Evolutionary conservation across 2,113 vertebrate genomes (phyloP), one percentile per base, ranked within the genome.

Genomic region (Malurus elegans): DNA sequence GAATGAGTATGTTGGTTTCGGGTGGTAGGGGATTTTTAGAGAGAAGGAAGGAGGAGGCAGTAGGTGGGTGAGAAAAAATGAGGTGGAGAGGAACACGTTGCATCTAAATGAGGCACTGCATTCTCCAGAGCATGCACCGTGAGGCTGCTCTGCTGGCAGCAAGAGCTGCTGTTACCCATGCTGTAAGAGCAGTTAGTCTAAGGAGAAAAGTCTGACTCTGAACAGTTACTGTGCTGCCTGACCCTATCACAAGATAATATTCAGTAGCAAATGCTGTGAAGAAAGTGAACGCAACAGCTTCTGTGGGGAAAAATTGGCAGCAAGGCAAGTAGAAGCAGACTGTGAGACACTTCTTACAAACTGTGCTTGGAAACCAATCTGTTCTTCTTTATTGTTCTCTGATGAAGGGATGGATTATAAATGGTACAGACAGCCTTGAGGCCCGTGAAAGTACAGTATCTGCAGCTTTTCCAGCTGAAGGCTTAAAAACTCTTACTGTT

Each of bases 291-390:
- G 12, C 66, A 88, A 69, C 91, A 86, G 92, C 94, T 94, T 94
- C 88, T 95, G 72, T 34, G 76, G 57, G 73, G 64, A 74, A 95
- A 96, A 96, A 90, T 92, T 96, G 96, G 96, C 95, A 96, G 79
- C 73, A 88, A 94, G 64, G 90, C 92, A 95, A 94, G 75, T 45
- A 89, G 79, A 72, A 96, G 90, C 95, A 97, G 96, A 93, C 95
- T 95, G 94, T 96, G 93, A 95, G 96, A 95, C 93, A 50, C 45
- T 96, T 95, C 69, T 94, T 89, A 75, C 86, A 96, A 94, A 96
- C 80, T 94, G 95, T 79, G 94, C 94, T 89, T 93, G 60, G 96
- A 94, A 95, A 94, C 95, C 95, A 95, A 96, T 97, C 96, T 96
- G 96, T 93, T 95, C 93, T 92, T 88, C 62, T 92, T 94, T 91